A percentile compares a stretch with the other conserved stretches of the same genome.
These are phyloP conservation scores for Oceanodroma leucorhoa DNA, from an alignment of 2,797 vertebrate species.

Conservation along the genomic window DNA sequence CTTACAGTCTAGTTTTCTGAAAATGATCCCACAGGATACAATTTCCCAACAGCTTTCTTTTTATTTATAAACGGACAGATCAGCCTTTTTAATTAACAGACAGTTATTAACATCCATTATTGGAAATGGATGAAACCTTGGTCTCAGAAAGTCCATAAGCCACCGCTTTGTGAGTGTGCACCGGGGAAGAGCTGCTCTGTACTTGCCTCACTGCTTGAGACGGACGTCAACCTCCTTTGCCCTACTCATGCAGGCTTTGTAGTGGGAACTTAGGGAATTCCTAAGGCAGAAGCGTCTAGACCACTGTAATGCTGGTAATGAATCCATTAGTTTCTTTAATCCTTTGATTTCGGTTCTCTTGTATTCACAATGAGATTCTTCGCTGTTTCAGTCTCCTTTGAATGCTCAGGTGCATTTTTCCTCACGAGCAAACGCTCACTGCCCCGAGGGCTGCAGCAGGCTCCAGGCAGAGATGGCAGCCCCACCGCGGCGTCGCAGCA, in stretches of 20 bases:
- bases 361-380: neutral
- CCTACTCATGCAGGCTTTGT: neutral
- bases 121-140: neutral
- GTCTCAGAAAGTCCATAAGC: neutral
- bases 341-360: neutral
- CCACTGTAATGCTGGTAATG: neutral
- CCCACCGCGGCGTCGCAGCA: accelerated
- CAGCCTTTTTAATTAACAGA: neutral
- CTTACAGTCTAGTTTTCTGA: neutral
- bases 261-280: neutral
- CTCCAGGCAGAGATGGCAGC: neutral
- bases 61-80: neutral
- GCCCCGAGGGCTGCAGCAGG: neutral
- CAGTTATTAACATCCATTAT: neutral
- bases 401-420: neutral
- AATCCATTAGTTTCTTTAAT: neutral
- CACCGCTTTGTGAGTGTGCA: neutral
- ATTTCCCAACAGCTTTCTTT: neutral
- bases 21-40: neutral
- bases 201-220: neutral
- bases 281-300: neutral
- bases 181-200: neutral
- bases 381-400: neutral
- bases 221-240: neutral
- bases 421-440: too few species aligned